Base-by-base conservation (phyloP, 2,797 vertebrate species). In the Tauraco hartlaubi region DNA sequence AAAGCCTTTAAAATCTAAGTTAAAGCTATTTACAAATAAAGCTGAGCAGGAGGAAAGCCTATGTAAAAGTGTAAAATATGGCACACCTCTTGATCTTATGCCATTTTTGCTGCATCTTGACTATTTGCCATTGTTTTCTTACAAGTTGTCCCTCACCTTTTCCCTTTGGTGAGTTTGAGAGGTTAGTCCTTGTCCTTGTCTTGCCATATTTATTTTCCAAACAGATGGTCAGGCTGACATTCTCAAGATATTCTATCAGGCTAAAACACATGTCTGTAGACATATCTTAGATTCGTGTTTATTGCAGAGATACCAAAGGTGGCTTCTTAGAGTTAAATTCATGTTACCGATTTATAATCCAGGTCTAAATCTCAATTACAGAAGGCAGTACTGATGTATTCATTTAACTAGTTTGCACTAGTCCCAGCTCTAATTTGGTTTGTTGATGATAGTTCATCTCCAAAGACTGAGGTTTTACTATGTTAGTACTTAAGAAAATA, bases 371-470 rank as follows among this genome's bases (percentile, higher is more conserved):
- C 58, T 63, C 79, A 81, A 14, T 88, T 85, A 84, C 58, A 86
- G 62, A 78, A 71, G 35, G 59, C 66, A 84, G 11, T 59, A 77
- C 15, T 62, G 72, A 80, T 80, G 14, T 58, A 37, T 59, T 80
- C 54, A 77, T 90, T 91, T 68, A 64, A 85, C 62, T 33, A 71
- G 52, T 96, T 94, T 80, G 88, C 79, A 85, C 54, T 85, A 1
- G 5, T 78, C 46, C 55, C 58, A 44, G 33, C 52, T 88, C 48
- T 91, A 48, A 92, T 86, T 94, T 67, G 35, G 20, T 88, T 88
- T 96, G 55, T 56, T 81, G 73, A 54, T 90, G 54, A 73, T 19
- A 83, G 54, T 66, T 92, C 54, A 58, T 78, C 76, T 92, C 87
- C 52, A 79, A 66, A 90, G 85, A 76, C 79, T 81, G 39, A 9